phyloP scores from a whole-genome alignment of 1,140 invertebrate species.

The Drosophila erecta region DNA sequence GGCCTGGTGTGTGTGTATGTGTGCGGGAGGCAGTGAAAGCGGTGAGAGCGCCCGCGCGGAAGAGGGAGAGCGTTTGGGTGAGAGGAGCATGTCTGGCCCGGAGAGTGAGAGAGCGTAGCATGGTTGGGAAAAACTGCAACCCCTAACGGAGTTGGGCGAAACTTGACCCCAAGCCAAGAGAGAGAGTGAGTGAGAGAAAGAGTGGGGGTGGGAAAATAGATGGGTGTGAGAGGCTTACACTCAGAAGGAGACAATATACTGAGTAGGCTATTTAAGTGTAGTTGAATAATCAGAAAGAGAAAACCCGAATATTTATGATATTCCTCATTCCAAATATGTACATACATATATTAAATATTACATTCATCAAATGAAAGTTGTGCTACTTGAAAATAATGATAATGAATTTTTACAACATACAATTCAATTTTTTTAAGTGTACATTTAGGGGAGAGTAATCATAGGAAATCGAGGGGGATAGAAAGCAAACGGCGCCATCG shows the following conservation, averaged over 20 bases:
- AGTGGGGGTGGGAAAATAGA: slow-evolving; percentile 15
- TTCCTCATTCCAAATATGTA: too few species aligned
- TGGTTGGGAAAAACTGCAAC: slow-evolving; percentile 71
- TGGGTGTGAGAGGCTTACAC: slow-evolving; percentile 12
- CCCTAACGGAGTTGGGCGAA: slow-evolving; percentile 77
- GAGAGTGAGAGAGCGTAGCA: slow-evolving; percentile 22
- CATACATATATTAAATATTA: too few species aligned
- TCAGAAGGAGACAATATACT: neutral
- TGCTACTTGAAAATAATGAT: neutral
- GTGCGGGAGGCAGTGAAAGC: slow-evolving; percentile 67
- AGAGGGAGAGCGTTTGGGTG: slow-evolving; percentile 29
- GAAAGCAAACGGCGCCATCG: slow-evolving; percentile 57
- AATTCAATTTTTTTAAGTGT: neutral
- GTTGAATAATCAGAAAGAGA: too few species aligned
- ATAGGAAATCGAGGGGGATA: slow-evolving; percentile 17
- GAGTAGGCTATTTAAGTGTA: neutral
- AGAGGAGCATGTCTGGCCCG: slow-evolving; percentile 7
- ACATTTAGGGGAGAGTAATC: slow-evolving; percentile 5
- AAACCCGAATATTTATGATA: too few species aligned
- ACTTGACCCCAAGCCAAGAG: slow-evolving; percentile 46
- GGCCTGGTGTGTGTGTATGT: slow-evolving; percentile 8
- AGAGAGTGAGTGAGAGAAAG: slow-evolving; percentile 22
- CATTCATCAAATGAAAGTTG: too few species aligned
- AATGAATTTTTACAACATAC: neutral
- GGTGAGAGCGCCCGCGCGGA: slow-evolving; percentile 72